Percentiles rank a stretch among this genome's conserved stretches.
phyloP scores from a whole-genome alignment of 2,888 invertebrate species.

The Argyresthia albistria region DNA sequence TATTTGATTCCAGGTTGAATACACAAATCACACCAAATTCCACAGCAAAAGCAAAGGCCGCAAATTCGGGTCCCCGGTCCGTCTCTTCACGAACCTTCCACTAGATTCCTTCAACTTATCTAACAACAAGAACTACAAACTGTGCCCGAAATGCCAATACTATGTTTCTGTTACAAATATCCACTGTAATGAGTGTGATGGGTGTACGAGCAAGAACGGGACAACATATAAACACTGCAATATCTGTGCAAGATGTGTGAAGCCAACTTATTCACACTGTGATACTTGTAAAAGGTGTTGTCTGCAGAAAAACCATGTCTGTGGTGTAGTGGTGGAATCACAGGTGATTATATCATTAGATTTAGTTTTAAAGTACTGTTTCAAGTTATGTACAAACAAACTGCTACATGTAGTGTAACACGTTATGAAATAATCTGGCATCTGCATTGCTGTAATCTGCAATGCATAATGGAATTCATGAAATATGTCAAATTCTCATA shows the following conservation, averaged over 20 bases:
- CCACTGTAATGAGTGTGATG: conserved; percentile 51
- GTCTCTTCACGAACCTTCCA: conserved; percentile 89
- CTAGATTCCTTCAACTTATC: conserved; percentile 56
- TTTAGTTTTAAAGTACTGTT: conserved; percentile 44
- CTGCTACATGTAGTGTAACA: too few species aligned
- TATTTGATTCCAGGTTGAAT: conserved; percentile 76
- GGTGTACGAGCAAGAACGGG: conserved; percentile 68
- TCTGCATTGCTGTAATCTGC: too few species aligned
- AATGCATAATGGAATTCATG: too few species aligned
- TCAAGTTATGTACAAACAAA: too few species aligned
- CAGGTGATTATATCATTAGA: conserved; percentile 35
- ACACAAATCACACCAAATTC: conserved; percentile 84
- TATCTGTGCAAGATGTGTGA: conserved; percentile 86
- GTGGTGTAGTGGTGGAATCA: conserved; percentile 42
- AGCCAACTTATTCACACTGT: conserved; percentile 89
- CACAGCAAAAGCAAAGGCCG: conserved; percentile 75
- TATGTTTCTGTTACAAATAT: conserved; percentile 68
- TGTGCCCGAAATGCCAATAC: conserved; percentile 79
- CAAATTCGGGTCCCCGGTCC: conserved; percentile 86
- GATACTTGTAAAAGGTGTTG: conserved; percentile 77
- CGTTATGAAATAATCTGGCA: too few species aligned
- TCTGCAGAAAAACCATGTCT: conserved; percentile 43
- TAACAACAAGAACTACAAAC: conserved; percentile 78
- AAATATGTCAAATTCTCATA: too few species aligned
- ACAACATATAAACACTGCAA: conserved; percentile 84